Base-by-base conservation (phyloP, 2,888 invertebrate genomes). In the Coronaproctus castanopsis region DNA sequence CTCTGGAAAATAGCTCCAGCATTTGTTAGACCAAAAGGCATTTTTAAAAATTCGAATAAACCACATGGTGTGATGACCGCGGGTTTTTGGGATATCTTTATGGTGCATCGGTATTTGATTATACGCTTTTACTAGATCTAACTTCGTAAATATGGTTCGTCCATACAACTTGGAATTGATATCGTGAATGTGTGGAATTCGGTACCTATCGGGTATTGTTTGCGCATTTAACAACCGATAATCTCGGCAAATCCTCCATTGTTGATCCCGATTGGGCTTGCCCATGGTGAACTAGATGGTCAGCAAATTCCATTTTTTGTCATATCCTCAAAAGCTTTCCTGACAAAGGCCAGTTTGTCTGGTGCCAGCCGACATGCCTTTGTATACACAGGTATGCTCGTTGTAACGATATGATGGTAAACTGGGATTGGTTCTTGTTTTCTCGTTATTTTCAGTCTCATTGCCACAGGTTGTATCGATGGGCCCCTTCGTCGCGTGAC, bases 41-140 rank as follows among this genome's bases (percentile, higher is more conserved):
- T 65, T 2, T 52, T 69, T 5, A 54, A 18, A 52, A 64, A 62
- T 52, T 65, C 62, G 54, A 59, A 64, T 1, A 64, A 24, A 1
- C 63, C 65, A 51, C 66, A 67, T 2, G 67, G 66, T 2, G 67
- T 69, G 3, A 57, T 66, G 1, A 68, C 63, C 2, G 66, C 68
- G 1, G 68, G 68, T 59, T 70, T 68, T 2, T 21, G 61, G 8
- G 68, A n/a, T 59, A 59, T 68, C 67, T 0, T 62, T 62, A 8
- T 58, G 52, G 2, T 55, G 58, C 21, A 69, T 63, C 10, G 66
- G 66, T 21, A 69, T 67, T 36, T 65, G 67, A 48, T 65, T 63
- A 55, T 63, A 68, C 1, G 67, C 68, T 14, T 59, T n/a, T 18
- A 61, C 57, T 2, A 67, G 61, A 61, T 65, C 61, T 0, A 61